Evolutionary conservation across 1,140 invertebrate genomes (phyloP).

Genomic region (Eumaeus atala): DNA sequence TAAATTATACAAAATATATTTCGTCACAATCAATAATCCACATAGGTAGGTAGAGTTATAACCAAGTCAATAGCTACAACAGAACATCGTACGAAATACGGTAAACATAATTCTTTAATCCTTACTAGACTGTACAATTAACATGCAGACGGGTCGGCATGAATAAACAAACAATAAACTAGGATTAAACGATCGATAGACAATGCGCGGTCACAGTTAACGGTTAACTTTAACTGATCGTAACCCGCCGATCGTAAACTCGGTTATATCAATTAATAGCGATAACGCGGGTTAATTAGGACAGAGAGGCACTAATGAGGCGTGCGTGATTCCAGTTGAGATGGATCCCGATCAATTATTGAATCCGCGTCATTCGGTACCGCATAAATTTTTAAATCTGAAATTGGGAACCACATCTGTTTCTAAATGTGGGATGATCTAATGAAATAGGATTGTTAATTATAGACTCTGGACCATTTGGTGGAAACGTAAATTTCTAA

Average conservation of each 20-base stretch:
- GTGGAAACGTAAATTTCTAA: too few relatives aligned
- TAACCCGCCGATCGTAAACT: conserved; percentile 70
- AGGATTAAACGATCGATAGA: conserved; percentile 52
- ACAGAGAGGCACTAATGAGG: conserved; percentile 66
- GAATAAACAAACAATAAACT: conserved; percentile 69
- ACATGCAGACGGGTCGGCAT: conserved; percentile 29
- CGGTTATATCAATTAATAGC: conserved; percentile 66
- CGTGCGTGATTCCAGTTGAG: conserved; percentile 43
- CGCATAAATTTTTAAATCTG: conserved; percentile 32
- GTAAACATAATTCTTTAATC: too few relatives aligned
- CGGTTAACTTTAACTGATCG: conserved; percentile 46
- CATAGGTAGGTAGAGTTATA: too few relatives aligned
- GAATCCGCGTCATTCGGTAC: conserved; percentile 48
- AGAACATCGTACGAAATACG: too few relatives aligned
- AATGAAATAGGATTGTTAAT: background rate
- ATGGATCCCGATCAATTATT: conserved; percentile 51
- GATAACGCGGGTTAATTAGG: conserved; percentile 62
- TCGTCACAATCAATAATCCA: too few relatives aligned
- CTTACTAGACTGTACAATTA: conserved; percentile 1
- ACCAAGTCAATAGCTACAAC: too few relatives aligned
- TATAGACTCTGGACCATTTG: too few relatives aligned
- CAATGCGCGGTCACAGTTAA: conserved; percentile 65
- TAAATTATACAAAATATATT: too few relatives aligned
- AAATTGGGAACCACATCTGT: background rate
- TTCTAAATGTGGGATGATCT: background rate